phyloP scores from a whole-genome alignment of 2,888 invertebrate genomes.

The Lepidocyrtinus sp. region DNA sequence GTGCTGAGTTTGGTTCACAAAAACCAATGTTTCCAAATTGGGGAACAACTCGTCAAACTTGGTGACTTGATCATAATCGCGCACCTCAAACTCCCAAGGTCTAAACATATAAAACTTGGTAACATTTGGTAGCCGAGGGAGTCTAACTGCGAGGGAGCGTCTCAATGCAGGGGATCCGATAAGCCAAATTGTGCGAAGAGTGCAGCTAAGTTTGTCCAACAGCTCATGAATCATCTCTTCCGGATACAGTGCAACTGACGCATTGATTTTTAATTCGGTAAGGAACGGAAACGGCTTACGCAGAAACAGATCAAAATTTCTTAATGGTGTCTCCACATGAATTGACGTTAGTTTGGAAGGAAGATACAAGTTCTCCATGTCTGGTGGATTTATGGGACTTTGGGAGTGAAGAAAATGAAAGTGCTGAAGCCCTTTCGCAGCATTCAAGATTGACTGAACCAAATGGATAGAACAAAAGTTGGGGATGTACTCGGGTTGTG shows the following conservation, averaged over 20 bases:
- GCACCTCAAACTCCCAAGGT: conserved; percentile 49
- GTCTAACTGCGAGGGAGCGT: conserved; percentile 28
- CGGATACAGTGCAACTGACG: conserved; percentile 39
- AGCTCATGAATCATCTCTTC: conserved; percentile 41
- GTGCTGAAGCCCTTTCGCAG: conserved; percentile 10
- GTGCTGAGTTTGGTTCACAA: conserved; percentile 50
- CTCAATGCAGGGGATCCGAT: conserved; percentile 29
- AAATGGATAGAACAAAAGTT: conserved; percentile 44
- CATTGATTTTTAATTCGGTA: conserved; percentile 29
- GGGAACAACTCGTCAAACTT: conserved; percentile 47
- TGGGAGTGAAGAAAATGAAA: conserved; percentile 28
- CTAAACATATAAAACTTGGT: conserved; percentile 46
- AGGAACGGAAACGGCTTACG: conserved; percentile 15
- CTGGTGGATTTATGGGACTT: conserved; percentile 40
- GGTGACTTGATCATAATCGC: conserved; percentile 9
- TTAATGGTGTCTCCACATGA: conserved; percentile 35
- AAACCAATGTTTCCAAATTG: conserved; percentile 20
- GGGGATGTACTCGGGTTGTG: conserved; percentile 43
- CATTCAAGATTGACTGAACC: conserved; percentile 37
- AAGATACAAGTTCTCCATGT: conserved; percentile 47
- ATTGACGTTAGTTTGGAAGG: conserved; percentile 19
- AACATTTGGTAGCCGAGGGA: conserved; percentile 32
- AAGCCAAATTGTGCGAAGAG: conserved; percentile 20
- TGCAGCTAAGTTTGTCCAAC: conserved; percentile 35
- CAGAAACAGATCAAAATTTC: conserved; percentile 42